Evolutionary conservation across 2,797 vertebrate species (phyloP).

Genomic region (Amblyraja radiata): DNA sequence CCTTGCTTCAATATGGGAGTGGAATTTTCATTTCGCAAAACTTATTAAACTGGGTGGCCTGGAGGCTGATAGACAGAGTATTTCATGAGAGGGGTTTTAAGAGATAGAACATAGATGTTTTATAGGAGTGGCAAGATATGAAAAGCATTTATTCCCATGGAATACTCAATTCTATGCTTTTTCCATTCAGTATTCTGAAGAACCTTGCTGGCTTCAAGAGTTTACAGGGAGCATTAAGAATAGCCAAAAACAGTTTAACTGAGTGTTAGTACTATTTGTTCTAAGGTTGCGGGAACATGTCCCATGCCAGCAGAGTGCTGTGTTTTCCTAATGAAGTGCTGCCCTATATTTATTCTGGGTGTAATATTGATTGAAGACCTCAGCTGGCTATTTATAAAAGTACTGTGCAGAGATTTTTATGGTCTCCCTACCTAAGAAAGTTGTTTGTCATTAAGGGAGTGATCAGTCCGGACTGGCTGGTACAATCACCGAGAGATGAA

Average conservation of each 20-base stretch:
- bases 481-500: no score
- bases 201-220: not conserved
- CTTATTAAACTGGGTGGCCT: slow-evolving; percentile 1
- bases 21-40: not conserved
- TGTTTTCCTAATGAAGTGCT: not conserved
- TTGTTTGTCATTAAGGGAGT: no score
- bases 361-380: not conserved
- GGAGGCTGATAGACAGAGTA: not conserved
- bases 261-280: not conserved
- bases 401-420: no score
- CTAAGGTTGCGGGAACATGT: not conserved
- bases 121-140: not conserved
- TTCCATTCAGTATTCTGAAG: not conserved
- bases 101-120: not conserved
- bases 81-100: not conserved
- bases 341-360: not conserved
- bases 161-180: not conserved
- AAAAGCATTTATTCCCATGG: not conserved
- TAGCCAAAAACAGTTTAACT: not conserved
- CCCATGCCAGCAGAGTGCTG: not conserved
- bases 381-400: no score
- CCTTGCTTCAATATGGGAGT: no score
- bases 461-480: no score
- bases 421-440: no score
- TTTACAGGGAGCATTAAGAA: not conserved